A percentile compares a stretch with the other conserved stretches of the same genome.
Conservation (phyloP, 2,888 invertebrate genomes). For the Noctua comes region DNA sequence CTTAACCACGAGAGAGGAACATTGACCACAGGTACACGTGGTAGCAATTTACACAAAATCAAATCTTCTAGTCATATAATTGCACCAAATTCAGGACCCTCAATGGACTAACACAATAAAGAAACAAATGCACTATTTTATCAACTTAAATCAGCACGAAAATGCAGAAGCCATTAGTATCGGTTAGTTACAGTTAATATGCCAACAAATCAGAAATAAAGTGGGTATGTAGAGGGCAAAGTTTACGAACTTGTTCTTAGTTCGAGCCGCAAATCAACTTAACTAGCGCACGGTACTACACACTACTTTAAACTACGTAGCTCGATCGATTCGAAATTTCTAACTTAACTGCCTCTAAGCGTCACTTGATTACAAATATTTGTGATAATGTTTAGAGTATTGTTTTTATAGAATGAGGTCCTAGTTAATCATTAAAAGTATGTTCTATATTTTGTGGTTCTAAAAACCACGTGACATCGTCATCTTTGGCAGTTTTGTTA, state of each 20-base stretch:
- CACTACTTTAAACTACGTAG: slow-evolving; percentile 72
- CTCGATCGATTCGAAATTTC: slow-evolving; percentile 69
- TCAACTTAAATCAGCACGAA: slow-evolving; percentile 29
- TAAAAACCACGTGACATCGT: background rate
- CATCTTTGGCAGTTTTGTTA: background rate
- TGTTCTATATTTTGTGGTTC: background rate
- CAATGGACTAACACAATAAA: background rate
- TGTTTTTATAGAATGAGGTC: background rate
- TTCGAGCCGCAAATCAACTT: slow-evolving; percentile 76
- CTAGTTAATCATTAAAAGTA: background rate
- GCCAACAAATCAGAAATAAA: slow-evolving; percentile 66
- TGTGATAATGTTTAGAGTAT: slow-evolving; percentile 28
- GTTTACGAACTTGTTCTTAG: slow-evolving; percentile 72
- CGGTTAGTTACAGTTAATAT: slow-evolving; percentile 52
- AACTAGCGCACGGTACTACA: slow-evolving; percentile 70
- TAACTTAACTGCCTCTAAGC: slow-evolving; percentile 55
- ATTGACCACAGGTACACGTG: background rate
- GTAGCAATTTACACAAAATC: background rate
- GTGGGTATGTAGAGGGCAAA: slow-evolving; percentile 66
- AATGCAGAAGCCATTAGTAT: slow-evolving; percentile 42
- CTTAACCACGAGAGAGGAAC: background rate
- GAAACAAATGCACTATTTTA: slow-evolving; percentile 21
- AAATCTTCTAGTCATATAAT: background rate
- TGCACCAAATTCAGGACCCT: background rate
- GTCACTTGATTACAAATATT: slow-evolving; percentile 35